Evolutionary conservation across 2,888 invertebrate genomes (phyloP).

Genomic region (Zaprionus bogoriensis): DNA sequence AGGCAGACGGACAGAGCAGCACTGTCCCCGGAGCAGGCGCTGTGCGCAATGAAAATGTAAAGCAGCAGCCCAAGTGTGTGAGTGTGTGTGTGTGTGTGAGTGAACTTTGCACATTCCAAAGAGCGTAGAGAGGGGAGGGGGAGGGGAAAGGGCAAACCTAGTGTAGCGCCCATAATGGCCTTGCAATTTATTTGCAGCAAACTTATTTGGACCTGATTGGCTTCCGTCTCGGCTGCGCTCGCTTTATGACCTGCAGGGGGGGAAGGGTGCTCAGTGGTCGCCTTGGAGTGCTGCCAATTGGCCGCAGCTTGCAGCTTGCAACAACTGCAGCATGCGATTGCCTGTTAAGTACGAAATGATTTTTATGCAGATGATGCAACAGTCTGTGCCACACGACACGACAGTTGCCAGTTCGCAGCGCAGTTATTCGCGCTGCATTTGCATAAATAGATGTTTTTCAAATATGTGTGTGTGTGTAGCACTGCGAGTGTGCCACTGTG

Average conservation of each 20-base stretch:
- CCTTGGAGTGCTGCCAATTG: slow-evolving; percentile 51
- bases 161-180: slow-evolving; percentile 43
- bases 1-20: not conserved
- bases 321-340: slow-evolving; percentile 20
- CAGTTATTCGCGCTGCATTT: slow-evolving; percentile 20
- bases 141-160: not conserved
- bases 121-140: not conserved
- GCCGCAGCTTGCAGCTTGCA: too few species aligned
- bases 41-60: slow-evolving; percentile 72
- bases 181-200: slow-evolving; percentile 70
- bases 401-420: slow-evolving; percentile 16
- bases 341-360: slow-evolving; percentile 4
- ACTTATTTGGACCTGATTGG: slow-evolving; percentile 64
- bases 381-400: slow-evolving; percentile 15
- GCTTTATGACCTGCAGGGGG: slow-evolving; percentile 30
- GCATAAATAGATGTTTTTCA: not conserved
- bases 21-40: slow-evolving; percentile 23
- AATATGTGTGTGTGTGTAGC: not conserved
- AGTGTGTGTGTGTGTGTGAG: not conserved
- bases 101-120: not conserved
- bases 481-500: not conserved
- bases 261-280: not conserved
- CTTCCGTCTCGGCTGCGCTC: slow-evolving; percentile 40
- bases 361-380: slow-evolving; percentile 17
- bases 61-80: slow-evolving; percentile 28